Evolutionary conservation across 2,888 invertebrate genomes (phyloP).

Genomic region (Cynaeus angustus): DNA sequence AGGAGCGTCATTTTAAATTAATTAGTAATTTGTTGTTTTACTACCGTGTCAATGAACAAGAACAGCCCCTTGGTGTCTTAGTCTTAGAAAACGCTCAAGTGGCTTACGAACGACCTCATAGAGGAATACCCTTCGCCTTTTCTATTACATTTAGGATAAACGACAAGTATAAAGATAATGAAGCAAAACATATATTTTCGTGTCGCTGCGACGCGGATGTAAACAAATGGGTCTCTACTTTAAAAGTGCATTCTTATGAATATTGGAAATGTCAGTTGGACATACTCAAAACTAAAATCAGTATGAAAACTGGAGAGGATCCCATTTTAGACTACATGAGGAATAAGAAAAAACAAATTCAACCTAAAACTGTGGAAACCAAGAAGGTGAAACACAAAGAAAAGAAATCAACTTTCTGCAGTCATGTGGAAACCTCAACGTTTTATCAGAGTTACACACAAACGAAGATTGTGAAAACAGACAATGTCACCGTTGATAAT

Average conservation of each 20-base stretch:
- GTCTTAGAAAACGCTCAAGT: conserved; percentile 83
- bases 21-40: conserved; percentile 85
- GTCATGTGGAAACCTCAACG: conserved; percentile 60
- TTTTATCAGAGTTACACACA: conserved; percentile 57
- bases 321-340: conserved; percentile 67
- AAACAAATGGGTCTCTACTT: conserved; percentile 80
- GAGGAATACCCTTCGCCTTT: conserved; percentile 82
- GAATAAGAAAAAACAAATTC: conserved; percentile 56
- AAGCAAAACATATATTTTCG: conserved; percentile 79
- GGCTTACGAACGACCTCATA: conserved; percentile 80
- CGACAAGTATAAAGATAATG: conserved; percentile 74
- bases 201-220: conserved; percentile 82
- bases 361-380: conserved; percentile 54
- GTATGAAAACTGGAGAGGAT: conserved; percentile 80
- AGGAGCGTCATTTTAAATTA: conserved; percentile 86
- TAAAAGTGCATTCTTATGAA: conserved; percentile 83
- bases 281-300: conserved; percentile 79
- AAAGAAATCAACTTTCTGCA: conserved; percentile 67
- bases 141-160: conserved; percentile 78
- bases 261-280: conserved; percentile 79
- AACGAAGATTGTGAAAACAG: conserved; percentile 52
- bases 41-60: conserved; percentile 79
- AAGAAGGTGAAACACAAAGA: conserved; percentile 56
- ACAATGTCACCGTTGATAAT: conserved; percentile 59
- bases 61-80: conserved; percentile 82